phyloP scores from a whole-genome alignment of 2,113 vertebrate genomes.

The Numenius arquata region DNA sequence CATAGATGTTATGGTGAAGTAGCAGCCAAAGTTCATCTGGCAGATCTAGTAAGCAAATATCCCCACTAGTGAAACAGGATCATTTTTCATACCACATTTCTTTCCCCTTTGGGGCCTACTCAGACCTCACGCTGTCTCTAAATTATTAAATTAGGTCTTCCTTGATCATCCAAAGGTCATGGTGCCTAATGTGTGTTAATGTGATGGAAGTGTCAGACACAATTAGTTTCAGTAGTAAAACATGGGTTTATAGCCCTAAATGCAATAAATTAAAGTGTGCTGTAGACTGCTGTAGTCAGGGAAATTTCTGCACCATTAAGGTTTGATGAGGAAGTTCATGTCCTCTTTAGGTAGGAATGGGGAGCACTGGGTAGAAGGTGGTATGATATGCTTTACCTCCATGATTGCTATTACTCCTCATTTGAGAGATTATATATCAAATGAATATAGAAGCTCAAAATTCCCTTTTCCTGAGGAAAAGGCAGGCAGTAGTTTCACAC shows the following conservation, averaged over 20 bases:
- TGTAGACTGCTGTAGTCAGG: constrained; percentile 32
- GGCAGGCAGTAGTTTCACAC: background rate
- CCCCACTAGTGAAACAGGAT: background rate
- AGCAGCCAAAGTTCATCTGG: background rate
- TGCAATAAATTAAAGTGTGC: constrained; percentile 46
- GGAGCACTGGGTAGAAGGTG: background rate
- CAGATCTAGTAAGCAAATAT: constrained; percentile 35
- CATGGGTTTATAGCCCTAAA: constrained; percentile 46
- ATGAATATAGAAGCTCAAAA: background rate
- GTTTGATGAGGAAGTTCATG: constrained; percentile 34
- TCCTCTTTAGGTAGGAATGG: background rate
- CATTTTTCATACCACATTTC: constrained; percentile 32
- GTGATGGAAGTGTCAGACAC: constrained; percentile 61
- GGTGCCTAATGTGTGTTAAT: constrained; percentile 63
- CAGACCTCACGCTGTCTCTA: background rate
- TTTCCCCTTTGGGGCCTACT: constrained; percentile 19
- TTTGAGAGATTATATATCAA: background rate
- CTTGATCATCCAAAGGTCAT: constrained; percentile 60
- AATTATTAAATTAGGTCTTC: constrained; percentile 68
- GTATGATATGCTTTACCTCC: background rate
- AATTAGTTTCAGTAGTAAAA: constrained; percentile 67
- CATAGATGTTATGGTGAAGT: background rate
- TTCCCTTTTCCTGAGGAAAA: background rate
- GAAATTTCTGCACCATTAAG: constrained; percentile 66
- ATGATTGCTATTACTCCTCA: background rate